Conservation (phyloP, 2,797 vertebrate genomes). For the Mycteria americana region DNA sequence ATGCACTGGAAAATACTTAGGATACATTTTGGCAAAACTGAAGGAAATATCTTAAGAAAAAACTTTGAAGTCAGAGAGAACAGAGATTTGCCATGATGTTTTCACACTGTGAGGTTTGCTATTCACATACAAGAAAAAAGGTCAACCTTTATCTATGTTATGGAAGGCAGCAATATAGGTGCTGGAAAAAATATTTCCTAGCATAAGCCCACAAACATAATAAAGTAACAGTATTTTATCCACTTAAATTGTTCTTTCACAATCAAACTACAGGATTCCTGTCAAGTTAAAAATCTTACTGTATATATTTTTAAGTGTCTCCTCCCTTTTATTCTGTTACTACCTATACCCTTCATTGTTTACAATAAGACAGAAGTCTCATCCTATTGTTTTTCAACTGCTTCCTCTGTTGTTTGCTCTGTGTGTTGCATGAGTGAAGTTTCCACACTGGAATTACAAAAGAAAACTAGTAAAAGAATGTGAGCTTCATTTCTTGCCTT, state of each 20-base stretch:
- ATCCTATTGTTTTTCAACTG: neutral
- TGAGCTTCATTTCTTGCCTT: neutral
- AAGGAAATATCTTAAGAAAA: slow-evolving; percentile 8
- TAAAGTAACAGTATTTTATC: neutral
- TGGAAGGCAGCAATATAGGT: neutral
- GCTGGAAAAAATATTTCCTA: neutral
- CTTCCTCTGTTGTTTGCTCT: neutral
- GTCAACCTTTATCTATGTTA: neutral
- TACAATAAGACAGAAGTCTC: neutral
- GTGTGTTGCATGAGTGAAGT: neutral
- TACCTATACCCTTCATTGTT: neutral
- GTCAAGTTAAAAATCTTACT: neutral
- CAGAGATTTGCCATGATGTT: neutral
- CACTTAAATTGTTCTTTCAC: neutral
- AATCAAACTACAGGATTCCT: neutral
- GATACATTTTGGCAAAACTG: neutral
- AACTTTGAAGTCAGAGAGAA: neutral
- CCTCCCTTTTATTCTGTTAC: neutral
- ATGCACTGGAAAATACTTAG: slow-evolving; percentile 1
- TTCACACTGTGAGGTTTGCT: neutral
- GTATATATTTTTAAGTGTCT: neutral
- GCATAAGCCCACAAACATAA: neutral
- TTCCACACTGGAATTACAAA: neutral
- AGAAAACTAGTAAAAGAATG: neutral
- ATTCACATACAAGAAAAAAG: neutral